phyloP scores from a whole-genome alignment of 2,888 invertebrate species.

The Liodrosophila aerea region DNA sequence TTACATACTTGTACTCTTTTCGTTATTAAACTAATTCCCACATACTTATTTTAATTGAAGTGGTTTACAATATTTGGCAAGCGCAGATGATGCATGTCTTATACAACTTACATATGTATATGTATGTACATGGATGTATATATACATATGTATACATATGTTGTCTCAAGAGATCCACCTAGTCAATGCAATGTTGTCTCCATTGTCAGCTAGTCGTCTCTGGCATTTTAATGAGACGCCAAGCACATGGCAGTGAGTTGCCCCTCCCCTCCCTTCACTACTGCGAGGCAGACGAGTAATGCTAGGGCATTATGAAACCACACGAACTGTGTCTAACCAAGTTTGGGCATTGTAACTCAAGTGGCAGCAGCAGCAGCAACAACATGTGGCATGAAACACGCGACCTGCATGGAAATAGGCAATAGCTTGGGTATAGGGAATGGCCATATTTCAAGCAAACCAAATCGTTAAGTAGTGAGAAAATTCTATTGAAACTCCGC shows the following conservation, averaged over 20 bases:
- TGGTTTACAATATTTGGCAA: too few relatives aligned
- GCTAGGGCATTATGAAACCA: constrained; percentile 60
- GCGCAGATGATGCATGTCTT: too few relatives aligned
- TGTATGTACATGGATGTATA: too few relatives aligned
- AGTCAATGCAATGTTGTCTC: constrained; percentile 18
- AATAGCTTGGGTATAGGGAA: constrained; percentile 13
- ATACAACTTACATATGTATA: too few relatives aligned
- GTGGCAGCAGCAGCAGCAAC: constrained; percentile 4
- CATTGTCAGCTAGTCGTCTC: constrained; percentile 40
- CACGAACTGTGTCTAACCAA: constrained; percentile 46
- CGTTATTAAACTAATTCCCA: too few relatives aligned
- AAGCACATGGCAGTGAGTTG: constrained; percentile 44
- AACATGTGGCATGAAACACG: constrained; percentile 23
- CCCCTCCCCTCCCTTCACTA: background rate
- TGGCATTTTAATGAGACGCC: constrained; percentile 49
- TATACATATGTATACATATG: background rate
- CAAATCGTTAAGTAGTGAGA: too few relatives aligned
- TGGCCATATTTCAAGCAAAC: background rate
- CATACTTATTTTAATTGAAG: too few relatives aligned
- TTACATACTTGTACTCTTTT: too few relatives aligned
- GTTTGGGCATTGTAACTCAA: constrained; percentile 2
- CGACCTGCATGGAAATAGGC: constrained; percentile 24
- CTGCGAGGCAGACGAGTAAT: constrained; percentile 41
- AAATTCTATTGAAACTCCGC: too few relatives aligned
- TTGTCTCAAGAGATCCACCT: background rate